These are phyloP conservation scores for Oreochromis mossambicus DNA, from an alignment of 2,797 vertebrate genomes.

Conservation along the genomic window DNA sequence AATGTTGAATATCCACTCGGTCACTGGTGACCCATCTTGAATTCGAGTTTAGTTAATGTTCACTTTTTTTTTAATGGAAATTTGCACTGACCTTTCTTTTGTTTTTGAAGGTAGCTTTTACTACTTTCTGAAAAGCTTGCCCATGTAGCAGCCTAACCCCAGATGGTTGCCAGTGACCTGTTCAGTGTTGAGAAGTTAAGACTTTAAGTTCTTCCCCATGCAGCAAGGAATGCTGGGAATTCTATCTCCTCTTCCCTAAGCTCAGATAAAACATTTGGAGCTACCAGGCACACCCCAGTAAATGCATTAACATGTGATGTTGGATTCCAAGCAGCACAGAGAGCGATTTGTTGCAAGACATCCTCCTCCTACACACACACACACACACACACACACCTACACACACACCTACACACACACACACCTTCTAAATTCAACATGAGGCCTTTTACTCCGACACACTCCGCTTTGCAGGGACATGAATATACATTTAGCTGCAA, in stretches of 20 bases:
- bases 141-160: not conserved
- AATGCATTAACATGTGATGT: not conserved
- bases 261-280: conserved; percentile 8
- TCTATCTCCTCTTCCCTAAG: not conserved
- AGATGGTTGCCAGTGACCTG: not conserved
- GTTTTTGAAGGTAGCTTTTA: not conserved
- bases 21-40: not conserved
- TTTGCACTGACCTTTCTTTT: not conserved
- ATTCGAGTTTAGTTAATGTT: not conserved
- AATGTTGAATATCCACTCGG: not conserved
- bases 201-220: not conserved
- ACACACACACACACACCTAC: too few species aligned
- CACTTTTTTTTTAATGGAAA: not conserved
- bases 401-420: not conserved
- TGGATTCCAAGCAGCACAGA: not conserved
- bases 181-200: not conserved
- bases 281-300: not conserved
- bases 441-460: not conserved
- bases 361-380: not conserved
- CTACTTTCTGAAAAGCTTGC: not conserved
- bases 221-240: conserved; percentile 16
- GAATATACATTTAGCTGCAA: conserved; percentile 22
- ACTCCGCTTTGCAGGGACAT: conserved; percentile 12
- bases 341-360: not conserved
- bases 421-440: not conserved